phyloP scores from a whole-genome alignment of 2,113 vertebrate species.

The Cercopithecus mona region DNA sequence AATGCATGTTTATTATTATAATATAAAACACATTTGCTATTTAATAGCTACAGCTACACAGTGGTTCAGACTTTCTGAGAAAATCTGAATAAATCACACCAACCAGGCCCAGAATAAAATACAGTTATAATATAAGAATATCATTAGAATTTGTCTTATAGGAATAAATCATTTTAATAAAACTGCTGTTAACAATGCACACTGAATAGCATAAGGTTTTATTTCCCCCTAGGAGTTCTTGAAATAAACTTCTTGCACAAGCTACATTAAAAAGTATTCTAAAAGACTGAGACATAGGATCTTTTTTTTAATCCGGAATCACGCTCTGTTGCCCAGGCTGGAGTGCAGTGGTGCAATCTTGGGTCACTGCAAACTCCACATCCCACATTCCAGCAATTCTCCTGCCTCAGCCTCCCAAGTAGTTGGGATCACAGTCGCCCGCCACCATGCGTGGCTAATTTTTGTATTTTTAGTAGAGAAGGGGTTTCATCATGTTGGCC shows the following conservation, averaged over 20 bases:
- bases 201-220: background rate
- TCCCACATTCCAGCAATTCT: too few relatives aligned
- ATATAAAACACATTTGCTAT: constrained; percentile 33
- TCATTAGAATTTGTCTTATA: constrained; percentile 43
- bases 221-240: background rate
- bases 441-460: too few relatives aligned
- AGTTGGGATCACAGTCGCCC: fast-evolving
- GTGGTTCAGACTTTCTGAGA: constrained; percentile 3
- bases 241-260: constrained; percentile 5
- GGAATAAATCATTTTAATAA: constrained; percentile 58
- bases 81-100: constrained; percentile 48
- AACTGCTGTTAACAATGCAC: constrained; percentile 25
- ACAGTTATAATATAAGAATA: background rate
- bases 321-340: too few relatives aligned
- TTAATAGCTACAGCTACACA: background rate
- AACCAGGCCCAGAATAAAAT: background rate
- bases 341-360: too few relatives aligned
- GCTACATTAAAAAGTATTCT: background rate
- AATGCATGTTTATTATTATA: constrained; percentile 48
- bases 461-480: too few relatives aligned
- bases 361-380: too few relatives aligned
- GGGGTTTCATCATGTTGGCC: too few relatives aligned
- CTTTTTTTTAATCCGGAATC: background rate
- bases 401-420: too few relatives aligned
- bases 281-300: background rate